Base-by-base conservation (phyloP, 2,888 invertebrate species). In the Bellardia pandia region DNA sequence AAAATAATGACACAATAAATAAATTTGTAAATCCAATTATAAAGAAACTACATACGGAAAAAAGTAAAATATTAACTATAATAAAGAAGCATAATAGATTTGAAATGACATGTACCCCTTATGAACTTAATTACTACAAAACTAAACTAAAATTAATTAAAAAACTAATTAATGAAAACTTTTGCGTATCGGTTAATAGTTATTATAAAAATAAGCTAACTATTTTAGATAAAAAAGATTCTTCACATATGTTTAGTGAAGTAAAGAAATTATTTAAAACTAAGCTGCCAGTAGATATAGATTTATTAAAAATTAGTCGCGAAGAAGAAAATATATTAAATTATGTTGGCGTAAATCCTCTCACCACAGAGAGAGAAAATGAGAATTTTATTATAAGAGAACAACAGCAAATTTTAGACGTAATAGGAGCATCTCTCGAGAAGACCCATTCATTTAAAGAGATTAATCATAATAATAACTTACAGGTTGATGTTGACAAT, bases 311-410 rank as follows among this genome's bases (percentile, higher is more conserved):
- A n/a, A n/a, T 74, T 45, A 56, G 7, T 11, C 33, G 13, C n/a
- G 45, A 64, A 58, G 76, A 81, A 42, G 66, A 74, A 72, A 56
- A 30, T 33, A 13, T 74, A 9, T 66, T 74, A 42, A 37, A 45
- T 30, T 51, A 80, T 80, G 80, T 56, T n/a, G 72, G 45, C 2
- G 23, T 74, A 40, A 81, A 81, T 74, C 66, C 64, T 16, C 30
- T 64, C 14, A 56, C 40, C 16, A 16, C 64, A 30, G 72, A 69
- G 56, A 69, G 16, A 5, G 78, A 62, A 71, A 69, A 78, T 69
- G 69, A 69, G n/a, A 79, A 79, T 48, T 79, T 71, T n/a, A 71
- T 62, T 51, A 51, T 79, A 62, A 79, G 64, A 72, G 64, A 81
- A 4, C 42, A 81, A 56, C 30, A 42, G 9, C 74, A 74, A 66